Percentiles rank a stretch among this genome's conserved stretches.
These are phyloP conservation scores for Frankliniella intonsa DNA, from an alignment of 2,888 invertebrate species.

Conservation along the genomic window DNA sequence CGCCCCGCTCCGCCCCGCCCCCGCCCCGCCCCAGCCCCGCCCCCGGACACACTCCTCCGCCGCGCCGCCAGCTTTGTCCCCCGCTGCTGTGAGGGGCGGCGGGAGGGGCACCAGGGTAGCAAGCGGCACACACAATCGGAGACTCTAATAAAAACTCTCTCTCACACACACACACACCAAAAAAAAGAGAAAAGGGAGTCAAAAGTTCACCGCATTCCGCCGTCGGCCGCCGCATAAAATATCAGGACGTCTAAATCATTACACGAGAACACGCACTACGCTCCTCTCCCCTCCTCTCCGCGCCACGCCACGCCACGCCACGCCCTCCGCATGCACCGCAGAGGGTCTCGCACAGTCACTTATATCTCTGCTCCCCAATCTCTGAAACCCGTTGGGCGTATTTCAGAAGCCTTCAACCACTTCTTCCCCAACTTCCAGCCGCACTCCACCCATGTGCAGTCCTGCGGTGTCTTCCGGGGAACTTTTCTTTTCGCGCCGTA, in stretches of 20 bases:
- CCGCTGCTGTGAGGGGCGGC: not conserved
- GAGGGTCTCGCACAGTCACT: not conserved
- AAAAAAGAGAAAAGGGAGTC: not conserved
- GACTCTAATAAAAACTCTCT: not conserved
- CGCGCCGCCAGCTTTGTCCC: not conserved
- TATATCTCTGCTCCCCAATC: not conserved
- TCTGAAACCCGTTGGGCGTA: not conserved
- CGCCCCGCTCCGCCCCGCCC: no score
- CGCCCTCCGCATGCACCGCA: no score
- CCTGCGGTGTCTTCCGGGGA: no score
- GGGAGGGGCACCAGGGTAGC: not conserved
- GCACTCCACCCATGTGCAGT: no score
- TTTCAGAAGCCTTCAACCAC: not conserved
- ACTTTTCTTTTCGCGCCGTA: no score
- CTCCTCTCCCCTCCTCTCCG: not conserved
- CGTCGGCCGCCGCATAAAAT: not conserved
- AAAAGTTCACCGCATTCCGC: not conserved
- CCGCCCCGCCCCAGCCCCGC: no score
- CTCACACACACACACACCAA: not conserved
- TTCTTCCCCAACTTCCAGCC: not conserved
- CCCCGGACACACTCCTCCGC: not conserved
- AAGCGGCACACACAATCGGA: not conserved
- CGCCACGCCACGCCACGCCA: no score
- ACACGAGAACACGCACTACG: not conserved
- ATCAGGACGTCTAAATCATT: constrained; percentile 8